phyloP scores from a whole-genome alignment of 2,113 vertebrate species.

The Noturus placidus region DNA sequence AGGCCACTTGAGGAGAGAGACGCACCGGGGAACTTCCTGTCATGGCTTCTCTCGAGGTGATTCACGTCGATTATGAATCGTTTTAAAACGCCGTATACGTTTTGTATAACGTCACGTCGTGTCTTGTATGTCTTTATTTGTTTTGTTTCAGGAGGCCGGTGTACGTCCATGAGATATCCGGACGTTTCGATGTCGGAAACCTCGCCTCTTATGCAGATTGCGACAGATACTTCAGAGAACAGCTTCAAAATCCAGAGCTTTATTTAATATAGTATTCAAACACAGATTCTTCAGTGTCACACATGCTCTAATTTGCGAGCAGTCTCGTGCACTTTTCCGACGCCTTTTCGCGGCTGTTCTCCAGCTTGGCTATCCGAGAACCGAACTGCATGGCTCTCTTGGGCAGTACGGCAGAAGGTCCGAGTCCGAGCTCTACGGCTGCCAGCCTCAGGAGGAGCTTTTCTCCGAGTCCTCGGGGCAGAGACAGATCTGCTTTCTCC shows the following conservation, averaged over 20 bases:
- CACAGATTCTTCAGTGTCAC: background rate
- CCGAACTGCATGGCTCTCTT: conserved; percentile 97
- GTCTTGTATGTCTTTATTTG: background rate
- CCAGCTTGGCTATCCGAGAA: conserved; percentile 92
- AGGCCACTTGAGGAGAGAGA: conserved; percentile 70
- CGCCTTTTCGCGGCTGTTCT: conserved; percentile 82
- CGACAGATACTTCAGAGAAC: conserved; percentile 74
- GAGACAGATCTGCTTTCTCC: conserved; percentile 83
- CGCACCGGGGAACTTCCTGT: conserved; percentile 77
- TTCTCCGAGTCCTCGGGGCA: conserved; percentile 88
- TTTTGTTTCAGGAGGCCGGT: conserved; percentile 69
- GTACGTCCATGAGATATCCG: conserved; percentile 68
- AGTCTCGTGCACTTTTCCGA: conserved; percentile 86
- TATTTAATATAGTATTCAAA: conserved; percentile 68
- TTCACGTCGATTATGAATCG: background rate
- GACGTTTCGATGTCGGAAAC: conserved; percentile 80
- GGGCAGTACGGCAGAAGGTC: conserved; percentile 75
- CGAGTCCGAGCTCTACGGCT: conserved; percentile 79
- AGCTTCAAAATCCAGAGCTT: conserved; percentile 55
- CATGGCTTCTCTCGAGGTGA: conserved; percentile 76
- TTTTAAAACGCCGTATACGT: background rate
- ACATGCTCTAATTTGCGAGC: conserved; percentile 50
- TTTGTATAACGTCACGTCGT: background rate
- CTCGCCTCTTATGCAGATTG: conserved; percentile 72
- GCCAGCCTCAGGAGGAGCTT: conserved; percentile 86